phyloP scores from a whole-genome alignment of 2,797 vertebrate genomes.

The Enteromius viviparus region DNA sequence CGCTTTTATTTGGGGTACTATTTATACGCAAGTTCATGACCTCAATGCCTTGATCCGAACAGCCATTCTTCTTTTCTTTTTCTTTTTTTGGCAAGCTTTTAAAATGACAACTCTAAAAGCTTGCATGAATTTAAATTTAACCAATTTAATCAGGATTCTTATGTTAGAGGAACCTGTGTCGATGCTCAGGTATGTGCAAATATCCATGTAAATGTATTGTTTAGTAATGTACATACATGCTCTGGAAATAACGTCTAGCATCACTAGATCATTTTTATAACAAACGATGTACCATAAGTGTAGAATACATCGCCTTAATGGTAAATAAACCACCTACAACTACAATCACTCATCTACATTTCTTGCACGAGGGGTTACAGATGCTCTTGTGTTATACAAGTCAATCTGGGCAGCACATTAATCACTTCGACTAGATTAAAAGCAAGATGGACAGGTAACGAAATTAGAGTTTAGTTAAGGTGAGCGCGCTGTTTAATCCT shows the following conservation, averaged over 20 bases:
- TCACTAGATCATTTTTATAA: constrained; percentile 31
- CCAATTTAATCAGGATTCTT: constrained; percentile 73
- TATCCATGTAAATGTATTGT: constrained; percentile 80
- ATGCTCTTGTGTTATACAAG: constrained; percentile 7
- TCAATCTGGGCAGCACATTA: neutral
- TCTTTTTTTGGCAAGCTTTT: constrained; percentile 10
- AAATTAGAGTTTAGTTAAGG: neutral
- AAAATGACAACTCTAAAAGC: constrained; percentile 14
- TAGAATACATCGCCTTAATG: neutral
- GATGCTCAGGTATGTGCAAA: constrained; percentile 92
- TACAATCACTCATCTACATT: neutral
- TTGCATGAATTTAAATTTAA: constrained; percentile 63
- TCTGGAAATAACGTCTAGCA: neutral
- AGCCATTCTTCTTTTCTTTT: too few species aligned
- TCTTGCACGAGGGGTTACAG: neutral
- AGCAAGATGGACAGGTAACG: neutral
- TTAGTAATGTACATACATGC: constrained; percentile 74
- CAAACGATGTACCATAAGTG: constrained; percentile 21
- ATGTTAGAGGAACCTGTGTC: constrained; percentile 74
- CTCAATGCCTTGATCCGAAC: constrained; percentile 23
- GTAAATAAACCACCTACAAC: constrained; percentile 6
- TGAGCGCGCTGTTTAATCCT: neutral
- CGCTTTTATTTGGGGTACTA: too few species aligned
- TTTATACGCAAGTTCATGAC: too few species aligned
- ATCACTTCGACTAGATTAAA: constrained; percentile 10